These are phyloP conservation scores for Quadroppia sp. DNA, from an alignment of 2,888 invertebrate genomes.

Conservation along the genomic window DNA sequence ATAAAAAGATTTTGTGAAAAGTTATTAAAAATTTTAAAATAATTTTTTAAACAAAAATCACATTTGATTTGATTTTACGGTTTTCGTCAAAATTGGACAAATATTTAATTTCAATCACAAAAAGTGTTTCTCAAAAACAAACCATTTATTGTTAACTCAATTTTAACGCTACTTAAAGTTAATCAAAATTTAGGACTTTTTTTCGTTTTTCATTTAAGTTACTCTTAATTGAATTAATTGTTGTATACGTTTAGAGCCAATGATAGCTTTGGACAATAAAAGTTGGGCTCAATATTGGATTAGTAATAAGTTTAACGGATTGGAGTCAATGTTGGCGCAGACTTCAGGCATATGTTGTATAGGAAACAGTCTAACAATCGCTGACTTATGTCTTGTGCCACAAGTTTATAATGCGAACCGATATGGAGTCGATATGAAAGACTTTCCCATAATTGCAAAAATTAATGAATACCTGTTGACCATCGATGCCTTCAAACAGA, in stretches of 20 bases:
- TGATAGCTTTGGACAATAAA: not conserved
- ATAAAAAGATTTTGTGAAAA: no score
- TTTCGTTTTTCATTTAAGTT: no score
- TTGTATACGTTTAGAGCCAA: not conserved
- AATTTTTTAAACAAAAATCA: no score
- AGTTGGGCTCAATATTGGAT: constrained; percentile 89
- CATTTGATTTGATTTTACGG: no score
- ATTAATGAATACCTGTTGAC: constrained; percentile 81
- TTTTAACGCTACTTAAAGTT: no score
- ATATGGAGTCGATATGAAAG: constrained; percentile 47
- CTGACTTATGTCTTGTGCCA: constrained; percentile 91
- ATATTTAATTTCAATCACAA: no score
- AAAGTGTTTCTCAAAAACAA: no score
- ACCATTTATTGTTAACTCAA: no score
- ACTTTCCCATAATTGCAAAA: constrained; percentile 63
- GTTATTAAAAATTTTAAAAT: no score
- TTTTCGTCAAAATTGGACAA: no score
- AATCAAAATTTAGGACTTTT: no score
- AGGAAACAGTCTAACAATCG: constrained; percentile 87
- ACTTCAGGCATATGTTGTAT: constrained; percentile 87
- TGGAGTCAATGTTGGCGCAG: constrained; percentile 76
- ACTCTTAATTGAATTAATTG: no score
- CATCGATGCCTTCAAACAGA: constrained; percentile 76
- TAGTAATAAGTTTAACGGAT: constrained; percentile 73
- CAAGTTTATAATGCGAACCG: constrained; percentile 58